phyloP scores from a whole-genome alignment of 2,113 vertebrate species.

The Glaucidium brasilianum region DNA sequence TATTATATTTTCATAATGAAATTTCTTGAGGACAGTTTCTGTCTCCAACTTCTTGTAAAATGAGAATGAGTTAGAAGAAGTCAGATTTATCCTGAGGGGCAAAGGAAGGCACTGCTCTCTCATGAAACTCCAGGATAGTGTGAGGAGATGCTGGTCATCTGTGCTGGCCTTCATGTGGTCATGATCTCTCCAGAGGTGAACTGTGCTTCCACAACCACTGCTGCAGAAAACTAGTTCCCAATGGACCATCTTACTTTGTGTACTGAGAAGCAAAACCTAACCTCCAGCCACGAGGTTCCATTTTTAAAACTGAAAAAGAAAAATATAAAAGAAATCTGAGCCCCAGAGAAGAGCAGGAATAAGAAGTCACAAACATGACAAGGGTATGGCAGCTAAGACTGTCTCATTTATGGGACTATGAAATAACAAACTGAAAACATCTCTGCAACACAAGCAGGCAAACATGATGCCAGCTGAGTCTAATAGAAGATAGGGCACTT shows the following conservation, averaged over 20 bases:
- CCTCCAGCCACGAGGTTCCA: neutral
- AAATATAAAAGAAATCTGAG: neutral
- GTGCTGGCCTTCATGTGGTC: neutral
- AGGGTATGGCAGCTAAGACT: neutral
- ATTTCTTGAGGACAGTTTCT: neutral
- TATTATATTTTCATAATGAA: neutral
- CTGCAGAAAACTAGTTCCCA: neutral
- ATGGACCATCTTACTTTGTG: neutral
- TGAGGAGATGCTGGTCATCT: neutral
- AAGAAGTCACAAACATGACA: neutral
- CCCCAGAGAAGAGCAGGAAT: neutral
- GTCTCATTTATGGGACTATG: neutral
- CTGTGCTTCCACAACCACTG: neutral
- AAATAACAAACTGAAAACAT: neutral
- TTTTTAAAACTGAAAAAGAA: neutral
- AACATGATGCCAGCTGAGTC: fast-evolving
- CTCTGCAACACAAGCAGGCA: neutral
- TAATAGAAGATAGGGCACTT: neutral
- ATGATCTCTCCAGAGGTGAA: fast-evolving
- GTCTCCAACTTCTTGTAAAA: neutral
- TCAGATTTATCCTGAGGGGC: neutral
- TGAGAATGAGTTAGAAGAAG: neutral
- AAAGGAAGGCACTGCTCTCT: neutral
- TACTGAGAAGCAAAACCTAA: neutral
- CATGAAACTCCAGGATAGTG: neutral